Base-by-base conservation (phyloP, 2,113 vertebrate genomes). In the Mixornis gularis region DNA sequence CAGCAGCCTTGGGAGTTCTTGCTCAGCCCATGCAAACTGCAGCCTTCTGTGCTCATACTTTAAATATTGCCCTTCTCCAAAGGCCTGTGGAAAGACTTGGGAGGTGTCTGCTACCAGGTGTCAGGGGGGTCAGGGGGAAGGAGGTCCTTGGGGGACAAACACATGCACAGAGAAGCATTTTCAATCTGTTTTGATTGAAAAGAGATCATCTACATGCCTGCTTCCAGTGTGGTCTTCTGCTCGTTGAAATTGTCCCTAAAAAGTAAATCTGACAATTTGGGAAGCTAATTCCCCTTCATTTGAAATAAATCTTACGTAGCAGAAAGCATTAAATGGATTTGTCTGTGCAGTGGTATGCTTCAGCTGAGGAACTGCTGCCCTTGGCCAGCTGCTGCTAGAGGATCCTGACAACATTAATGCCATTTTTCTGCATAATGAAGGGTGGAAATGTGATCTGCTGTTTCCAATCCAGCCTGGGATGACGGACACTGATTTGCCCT, bases 401-500 rank as follows among this genome's bases (percentile, higher is more conserved):
- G 79, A 49, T 20, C 62, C 24, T 7, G 29, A 68, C 78, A 41
- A 70, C 62, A 79, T 53, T 59, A 84, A 74, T 71, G 85, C 25
- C 29, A 60, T 82, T 76, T 66, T 72, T 64, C 85, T 87, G 49
- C 62, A 90, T 76, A 79, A 89, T 48, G 44, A 93, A 90, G 79
- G 90, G 48, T 52, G 36, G 56, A 89, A 91, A 95, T 91, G 79
- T n/a, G 56, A 91, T 81, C 69, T 87, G 58, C 40, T 89, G 10
- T 41, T 89, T 46, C 52, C 83, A 79, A 56, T 69, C 14, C 58
- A 85, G n/a, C 69, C 64, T 83, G 59, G 36, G 63, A 52, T 79
- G 79, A 85, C 0, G 1, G 46, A 29, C 62, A 58, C 29, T 38
- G 41, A 83, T 83, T 48, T 64, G 17, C 9, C 11, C 24, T 79